These are phyloP conservation scores for Hoplodrina ambigua DNA, from an alignment of 2,888 invertebrate genomes.

Conservation along the genomic window DNA sequence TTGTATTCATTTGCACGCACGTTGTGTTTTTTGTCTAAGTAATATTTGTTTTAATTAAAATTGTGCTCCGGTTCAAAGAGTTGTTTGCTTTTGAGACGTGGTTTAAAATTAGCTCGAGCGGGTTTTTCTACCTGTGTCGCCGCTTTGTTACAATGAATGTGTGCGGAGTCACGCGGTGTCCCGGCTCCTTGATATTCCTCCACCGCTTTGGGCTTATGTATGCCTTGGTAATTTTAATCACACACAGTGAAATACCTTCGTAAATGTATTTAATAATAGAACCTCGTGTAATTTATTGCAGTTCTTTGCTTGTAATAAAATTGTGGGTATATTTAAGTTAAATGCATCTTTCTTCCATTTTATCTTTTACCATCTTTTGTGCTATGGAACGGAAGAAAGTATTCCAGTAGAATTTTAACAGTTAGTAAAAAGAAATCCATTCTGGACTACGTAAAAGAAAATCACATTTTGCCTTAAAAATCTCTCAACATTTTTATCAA, in stretches of 20 bases:
- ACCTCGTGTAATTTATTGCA: slow-evolving; percentile 1
- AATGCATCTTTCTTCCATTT: not conserved
- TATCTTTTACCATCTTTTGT: not conserved
- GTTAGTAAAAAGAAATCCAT: not conserved
- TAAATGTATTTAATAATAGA: slow-evolving; percentile 28
- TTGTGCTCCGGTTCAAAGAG: slow-evolving; percentile 73
- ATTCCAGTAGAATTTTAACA: not conserved
- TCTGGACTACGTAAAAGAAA: not conserved
- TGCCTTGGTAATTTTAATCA: slow-evolving; percentile 70
- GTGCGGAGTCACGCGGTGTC: slow-evolving; percentile 83
- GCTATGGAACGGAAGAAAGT: not conserved
- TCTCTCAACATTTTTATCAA: slow-evolving; percentile 1
- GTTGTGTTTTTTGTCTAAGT: slow-evolving; percentile 64
- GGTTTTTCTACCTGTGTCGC: slow-evolving; percentile 83
- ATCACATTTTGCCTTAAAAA: not conserved
- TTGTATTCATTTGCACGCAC: slow-evolving; percentile 65
- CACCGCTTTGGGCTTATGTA: slow-evolving; percentile 72
- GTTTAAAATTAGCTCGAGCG: slow-evolving; percentile 78
- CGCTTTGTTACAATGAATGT: slow-evolving; percentile 81
- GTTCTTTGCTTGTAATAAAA: not conserved
- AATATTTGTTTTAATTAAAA: slow-evolving; percentile 82
- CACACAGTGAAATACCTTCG: slow-evolving; percentile 59
- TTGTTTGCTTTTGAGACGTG: slow-evolving; percentile 77
- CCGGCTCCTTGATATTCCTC: slow-evolving; percentile 78
- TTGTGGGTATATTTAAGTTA: not conserved